Base-by-base conservation (phyloP, 2,113 vertebrate genomes). In the Cyrtonyx montezumae region DNA sequence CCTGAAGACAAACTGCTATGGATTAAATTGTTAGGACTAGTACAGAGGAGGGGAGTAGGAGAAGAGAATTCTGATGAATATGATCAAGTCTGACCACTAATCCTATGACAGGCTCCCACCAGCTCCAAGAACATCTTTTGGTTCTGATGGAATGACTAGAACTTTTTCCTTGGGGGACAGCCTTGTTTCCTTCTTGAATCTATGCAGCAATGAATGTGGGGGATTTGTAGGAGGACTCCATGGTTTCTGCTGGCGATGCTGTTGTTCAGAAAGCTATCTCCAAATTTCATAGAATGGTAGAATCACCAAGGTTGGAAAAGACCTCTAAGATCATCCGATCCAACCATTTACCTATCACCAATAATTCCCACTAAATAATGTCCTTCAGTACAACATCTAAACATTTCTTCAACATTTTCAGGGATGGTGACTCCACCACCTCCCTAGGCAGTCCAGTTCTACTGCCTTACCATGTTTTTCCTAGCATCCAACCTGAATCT, bases 1-100 rank as follows among this genome's bases (percentile, higher is more conserved):
- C 51, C 26, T 71, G 76, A 95, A 93, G 95, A 96, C 90, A 89
- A 92, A 96, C 43, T 68, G 65, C 61, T 75, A 48, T 26, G 61
- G 84, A 94, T 90, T 92, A 87, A 93, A 93, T 74, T 86, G 83
- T 78, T 88, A 78, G 71, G 23, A 88, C 34, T 1, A 1, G 36
- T 58, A 81, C 20, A 79, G 15, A 28, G 0, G 17, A 23, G 6
- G 25, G 65, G 16, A 16, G 45, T n/a, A 93, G 40, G 9, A 61
- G 51, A 9, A 23, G 55, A 87, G 21, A 10, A 26, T 74, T 63
- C 40, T 51, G 43, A 83, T 61, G 16, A 2, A 0, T 25, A 56
- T 1, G 1, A 70, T 78, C 61, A 80, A 46, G 46, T 28, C 34
- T 56, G 59, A 36, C 73, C 37, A 32, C 46, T 68, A 82, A 63